These are phyloP conservation scores for Peromyscus californicus DNA, from an alignment of 2,113 vertebrate species.

Conservation along the genomic window DNA sequence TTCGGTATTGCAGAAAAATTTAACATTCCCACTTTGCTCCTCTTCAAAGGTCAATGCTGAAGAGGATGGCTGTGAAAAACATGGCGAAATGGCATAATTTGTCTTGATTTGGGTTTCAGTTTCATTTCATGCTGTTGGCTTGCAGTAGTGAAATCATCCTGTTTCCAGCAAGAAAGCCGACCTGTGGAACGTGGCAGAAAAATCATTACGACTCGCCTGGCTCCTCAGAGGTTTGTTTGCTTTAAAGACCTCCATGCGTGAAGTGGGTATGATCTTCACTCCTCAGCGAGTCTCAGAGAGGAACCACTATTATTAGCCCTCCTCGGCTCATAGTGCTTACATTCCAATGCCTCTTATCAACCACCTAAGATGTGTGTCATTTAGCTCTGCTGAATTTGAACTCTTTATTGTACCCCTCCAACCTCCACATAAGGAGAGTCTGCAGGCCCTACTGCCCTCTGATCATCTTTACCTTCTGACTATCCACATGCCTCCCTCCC, in stretches of 20 bases:
- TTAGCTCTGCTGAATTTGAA: constrained; percentile 79
- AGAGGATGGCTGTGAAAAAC: constrained; percentile 11
- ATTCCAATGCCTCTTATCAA: constrained; percentile 74
- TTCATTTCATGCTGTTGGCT: constrained; percentile 52
- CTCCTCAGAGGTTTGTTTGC: background rate
- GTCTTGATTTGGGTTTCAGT: constrained; percentile 21
- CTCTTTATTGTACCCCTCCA: constrained; percentile 71
- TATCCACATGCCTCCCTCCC: background rate
- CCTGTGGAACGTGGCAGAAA: constrained; percentile 6
- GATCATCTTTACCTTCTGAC: constrained; percentile 60
- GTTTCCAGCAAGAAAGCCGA: constrained; percentile 53
- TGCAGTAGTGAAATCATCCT: constrained; percentile 54
- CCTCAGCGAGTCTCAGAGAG: constrained; percentile 53
- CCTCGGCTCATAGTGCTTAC: constrained; percentile 47
- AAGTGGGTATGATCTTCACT: constrained; percentile 63
- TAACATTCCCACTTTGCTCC: constrained; percentile 46
- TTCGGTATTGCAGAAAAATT: constrained; percentile 49
- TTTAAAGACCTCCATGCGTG: constrained; percentile 48
- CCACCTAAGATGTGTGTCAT: constrained; percentile 67
- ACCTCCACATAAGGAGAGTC: constrained; percentile 66
- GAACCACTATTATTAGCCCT: too few species aligned
- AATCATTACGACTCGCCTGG: background rate
- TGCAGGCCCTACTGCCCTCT: constrained; percentile 46
- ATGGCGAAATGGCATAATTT: constrained; percentile 37
- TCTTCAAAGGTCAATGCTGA: constrained; percentile 65